phyloP scores from a whole-genome alignment of 2,888 invertebrate genomes.

The Coenonympha arcania region DNA sequence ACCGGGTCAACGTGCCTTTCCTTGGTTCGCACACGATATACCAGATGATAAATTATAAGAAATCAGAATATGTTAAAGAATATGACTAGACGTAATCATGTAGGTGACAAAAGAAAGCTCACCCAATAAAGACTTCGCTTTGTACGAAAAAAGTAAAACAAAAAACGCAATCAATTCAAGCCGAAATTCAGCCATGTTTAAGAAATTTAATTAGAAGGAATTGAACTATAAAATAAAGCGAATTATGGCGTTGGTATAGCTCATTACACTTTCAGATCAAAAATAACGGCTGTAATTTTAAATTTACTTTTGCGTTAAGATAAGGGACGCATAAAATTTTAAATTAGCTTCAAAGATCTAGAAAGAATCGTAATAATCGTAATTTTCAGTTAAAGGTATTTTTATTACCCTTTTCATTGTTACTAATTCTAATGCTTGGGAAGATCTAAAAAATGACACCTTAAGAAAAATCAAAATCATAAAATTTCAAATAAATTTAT shows the following conservation, averaged over 20 bases:
- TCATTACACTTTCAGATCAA: neutral
- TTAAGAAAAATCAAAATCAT: neutral
- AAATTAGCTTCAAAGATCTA: too few species aligned
- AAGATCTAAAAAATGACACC: neutral
- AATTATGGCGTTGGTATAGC: neutral
- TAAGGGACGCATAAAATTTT: neutral
- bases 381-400: too few species aligned
- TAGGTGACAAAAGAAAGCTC: neutral
- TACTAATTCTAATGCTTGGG: too few species aligned
- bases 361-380: too few species aligned
- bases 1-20: too few species aligned
- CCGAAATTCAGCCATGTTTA: neutral
- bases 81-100: too few species aligned
- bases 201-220: neutral
- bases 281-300: neutral
- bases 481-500: conserved; percentile 41
- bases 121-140: conserved; percentile 2
- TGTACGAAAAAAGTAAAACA: neutral
- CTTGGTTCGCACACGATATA: too few species aligned
- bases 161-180: neutral
- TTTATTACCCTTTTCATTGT: too few species aligned
- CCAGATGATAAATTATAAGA: too few species aligned
- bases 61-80: too few species aligned
- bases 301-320: conserved; percentile 6
- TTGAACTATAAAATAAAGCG: neutral